A percentile compares a stretch with the other conserved stretches of the same genome.
Evolutionary conservation across 2,797 vertebrate genomes (phyloP).

Genomic region (Sarcophilus harrisii): DNA sequence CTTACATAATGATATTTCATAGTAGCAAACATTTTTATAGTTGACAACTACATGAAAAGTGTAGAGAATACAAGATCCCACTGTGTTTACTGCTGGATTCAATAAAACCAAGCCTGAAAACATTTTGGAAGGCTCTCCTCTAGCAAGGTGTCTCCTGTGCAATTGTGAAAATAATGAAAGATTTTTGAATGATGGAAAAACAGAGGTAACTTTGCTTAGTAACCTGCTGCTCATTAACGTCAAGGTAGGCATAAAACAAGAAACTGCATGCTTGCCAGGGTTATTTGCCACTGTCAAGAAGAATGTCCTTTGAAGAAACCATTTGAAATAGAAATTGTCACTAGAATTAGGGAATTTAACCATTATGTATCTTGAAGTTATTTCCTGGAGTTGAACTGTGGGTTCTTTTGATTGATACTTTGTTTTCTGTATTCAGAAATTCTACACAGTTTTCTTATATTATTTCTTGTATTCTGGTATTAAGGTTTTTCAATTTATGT

Average conservation of each 20-base stretch:
- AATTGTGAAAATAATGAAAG: neutral
- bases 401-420: neutral
- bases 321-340: neutral
- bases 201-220: neutral
- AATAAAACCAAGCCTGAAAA: neutral
- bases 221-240: neutral
- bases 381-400: neutral
- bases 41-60: neutral
- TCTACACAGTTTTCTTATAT: neutral
- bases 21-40: neutral
- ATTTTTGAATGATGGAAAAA: neutral
- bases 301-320: neutral
- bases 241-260: neutral
- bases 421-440: neutral
- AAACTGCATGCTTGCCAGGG: neutral
- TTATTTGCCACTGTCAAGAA: neutral
- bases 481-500: neutral
- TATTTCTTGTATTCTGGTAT: neutral
- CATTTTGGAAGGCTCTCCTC: neutral
- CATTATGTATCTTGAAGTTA: neutral
- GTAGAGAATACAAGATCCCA: neutral
- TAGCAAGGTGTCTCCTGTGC: neutral
- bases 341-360: neutral
- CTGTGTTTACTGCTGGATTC: neutral
- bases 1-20: neutral